These are phyloP conservation scores for Phalangium opilio DNA, from an alignment of 2,888 invertebrate species.

Conservation along the genomic window DNA sequence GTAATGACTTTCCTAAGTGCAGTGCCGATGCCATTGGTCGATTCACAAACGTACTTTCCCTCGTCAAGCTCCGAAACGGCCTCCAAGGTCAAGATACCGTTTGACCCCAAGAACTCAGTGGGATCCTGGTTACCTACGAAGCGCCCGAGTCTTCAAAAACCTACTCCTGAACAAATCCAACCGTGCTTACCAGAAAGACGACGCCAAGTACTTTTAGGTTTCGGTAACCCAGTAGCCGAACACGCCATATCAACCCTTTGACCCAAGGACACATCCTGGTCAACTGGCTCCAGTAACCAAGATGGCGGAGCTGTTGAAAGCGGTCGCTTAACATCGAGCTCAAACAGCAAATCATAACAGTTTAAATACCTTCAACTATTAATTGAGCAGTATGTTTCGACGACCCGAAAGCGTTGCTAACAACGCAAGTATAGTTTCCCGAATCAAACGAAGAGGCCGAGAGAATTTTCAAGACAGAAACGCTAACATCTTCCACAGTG, in stretches of 20 bases:
- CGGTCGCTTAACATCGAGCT: neutral
- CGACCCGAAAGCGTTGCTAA: constrained; percentile 10
- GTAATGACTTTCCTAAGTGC: too few relatives aligned
- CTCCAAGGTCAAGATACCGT: too few relatives aligned
- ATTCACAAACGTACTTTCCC: constrained; percentile 10
- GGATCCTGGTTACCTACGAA: too few relatives aligned
- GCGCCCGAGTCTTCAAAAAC: too few relatives aligned
- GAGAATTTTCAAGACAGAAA: too few relatives aligned
- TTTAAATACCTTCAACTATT: constrained; percentile 10
- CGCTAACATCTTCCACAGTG: too few relatives aligned
- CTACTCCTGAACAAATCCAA: too few relatives aligned
- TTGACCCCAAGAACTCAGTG: too few relatives aligned
- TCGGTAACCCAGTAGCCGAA: constrained; percentile 15
- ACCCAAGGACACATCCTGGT: constrained; percentile 10
- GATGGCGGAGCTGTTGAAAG: constrained; percentile 14
- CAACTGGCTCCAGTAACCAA: constrained; percentile 18
- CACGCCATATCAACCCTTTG: constrained; percentile 10
- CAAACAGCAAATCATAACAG: neutral
- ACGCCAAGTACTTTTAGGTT: constrained; percentile 14
- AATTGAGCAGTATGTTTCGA: constrained; percentile 3
- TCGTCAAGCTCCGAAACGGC: constrained; percentile 3
- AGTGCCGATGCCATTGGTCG: constrained; percentile 9
- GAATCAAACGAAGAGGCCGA: neutral
- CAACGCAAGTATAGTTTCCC: constrained; percentile 15
- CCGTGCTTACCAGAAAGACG: too few relatives aligned